A percentile compares a stretch with the other conserved stretches of the same genome.
phyloP scores from a whole-genome alignment of 1,140 invertebrate species.

The Brachionus rubens region DNA sequence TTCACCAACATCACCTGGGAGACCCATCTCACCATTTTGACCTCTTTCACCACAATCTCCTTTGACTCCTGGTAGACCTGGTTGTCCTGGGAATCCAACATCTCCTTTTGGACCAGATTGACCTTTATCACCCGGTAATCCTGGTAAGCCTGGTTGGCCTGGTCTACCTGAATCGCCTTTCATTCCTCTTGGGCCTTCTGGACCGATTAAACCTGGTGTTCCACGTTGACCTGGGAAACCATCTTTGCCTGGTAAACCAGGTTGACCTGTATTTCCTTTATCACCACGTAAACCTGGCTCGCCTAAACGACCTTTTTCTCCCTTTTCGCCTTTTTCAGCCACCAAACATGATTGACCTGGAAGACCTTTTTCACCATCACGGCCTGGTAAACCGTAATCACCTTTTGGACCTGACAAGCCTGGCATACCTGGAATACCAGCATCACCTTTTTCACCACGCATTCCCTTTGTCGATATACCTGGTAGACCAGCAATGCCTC shows the following conservation, averaged over 20 bases:
- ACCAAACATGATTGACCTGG: slow-evolving; percentile 43
- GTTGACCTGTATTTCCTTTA: slow-evolving; percentile 33
- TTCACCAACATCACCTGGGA: background rate
- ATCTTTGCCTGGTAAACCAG: slow-evolving; percentile 37
- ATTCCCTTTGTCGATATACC: slow-evolving; percentile 5
- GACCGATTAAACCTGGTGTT: background rate
- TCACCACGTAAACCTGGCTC: background rate
- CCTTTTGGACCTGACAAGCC: slow-evolving; percentile 46
- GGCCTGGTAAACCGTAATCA: background rate
- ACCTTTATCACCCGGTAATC: slow-evolving; percentile 47
- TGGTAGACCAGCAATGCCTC: slow-evolving; percentile 7
- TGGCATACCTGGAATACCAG: slow-evolving; percentile 25
- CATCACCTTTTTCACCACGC: slow-evolving; percentile 14
- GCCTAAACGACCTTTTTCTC: background rate
- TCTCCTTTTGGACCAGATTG: slow-evolving; percentile 53
- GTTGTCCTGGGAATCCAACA: slow-evolving; percentile 59
- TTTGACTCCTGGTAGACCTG: slow-evolving; percentile 37
- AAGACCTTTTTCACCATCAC: background rate
- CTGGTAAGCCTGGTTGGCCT: slow-evolving; percentile 37
- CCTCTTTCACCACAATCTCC: slow-evolving; percentile 44
- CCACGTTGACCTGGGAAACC: background rate
- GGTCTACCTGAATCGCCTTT: slow-evolving; percentile 35
- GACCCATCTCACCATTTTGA: background rate
- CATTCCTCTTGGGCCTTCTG: background rate
- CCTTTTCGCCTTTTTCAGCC: background rate